These are phyloP conservation scores for Ctenicera cuprea DNA, from an alignment of 2,888 invertebrate genomes.

Conservation along the genomic window DNA sequence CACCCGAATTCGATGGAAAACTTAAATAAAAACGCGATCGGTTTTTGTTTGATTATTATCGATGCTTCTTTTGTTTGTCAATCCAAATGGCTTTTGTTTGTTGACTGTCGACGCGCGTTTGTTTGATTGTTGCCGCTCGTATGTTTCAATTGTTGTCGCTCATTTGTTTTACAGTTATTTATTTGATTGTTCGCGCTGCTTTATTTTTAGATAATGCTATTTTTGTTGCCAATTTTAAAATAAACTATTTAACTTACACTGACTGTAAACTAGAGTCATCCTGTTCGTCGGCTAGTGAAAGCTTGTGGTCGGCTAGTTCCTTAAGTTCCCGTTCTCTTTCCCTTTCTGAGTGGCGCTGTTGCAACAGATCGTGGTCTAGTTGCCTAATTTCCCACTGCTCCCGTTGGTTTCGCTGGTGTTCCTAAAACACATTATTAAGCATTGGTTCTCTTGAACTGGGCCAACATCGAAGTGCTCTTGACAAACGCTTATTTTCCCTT, in stretches of 20 bases:
- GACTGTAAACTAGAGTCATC: conserved; percentile 67
- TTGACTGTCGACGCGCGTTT: conserved; percentile 2
- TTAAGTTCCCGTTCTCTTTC: conserved; percentile 77
- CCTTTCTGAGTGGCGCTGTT: conserved; percentile 77
- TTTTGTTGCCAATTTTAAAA: background rate
- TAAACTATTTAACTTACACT: conserved; percentile 63
- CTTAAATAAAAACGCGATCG: conserved; percentile 3
- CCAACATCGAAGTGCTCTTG: conserved; percentile 10
- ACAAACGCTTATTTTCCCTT: background rate
- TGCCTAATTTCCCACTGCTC: conserved; percentile 78
- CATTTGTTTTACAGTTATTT: background rate
- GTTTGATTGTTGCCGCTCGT: conserved; percentile 10
- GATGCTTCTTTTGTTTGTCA: conserved; percentile 18
- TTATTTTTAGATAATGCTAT: background rate
- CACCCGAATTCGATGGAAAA: background rate
- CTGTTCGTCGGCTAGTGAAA: conserved; percentile 65
- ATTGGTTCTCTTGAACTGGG: conserved; percentile 4
- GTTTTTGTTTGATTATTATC: conserved; percentile 9
- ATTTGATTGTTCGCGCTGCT: background rate
- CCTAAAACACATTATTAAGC: conserved; percentile 62
- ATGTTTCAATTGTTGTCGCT: background rate
- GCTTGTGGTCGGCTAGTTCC: conserved; percentile 73
- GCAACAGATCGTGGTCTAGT: conserved; percentile 77
- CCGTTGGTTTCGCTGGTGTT: conserved; percentile 76
- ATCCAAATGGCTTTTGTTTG: conserved; percentile 12